Percentiles rank a stretch among this genome's conserved stretches.
Conservation (phyloP, 2,797 vertebrate species). For the Aplochiton taeniatus region DNA sequence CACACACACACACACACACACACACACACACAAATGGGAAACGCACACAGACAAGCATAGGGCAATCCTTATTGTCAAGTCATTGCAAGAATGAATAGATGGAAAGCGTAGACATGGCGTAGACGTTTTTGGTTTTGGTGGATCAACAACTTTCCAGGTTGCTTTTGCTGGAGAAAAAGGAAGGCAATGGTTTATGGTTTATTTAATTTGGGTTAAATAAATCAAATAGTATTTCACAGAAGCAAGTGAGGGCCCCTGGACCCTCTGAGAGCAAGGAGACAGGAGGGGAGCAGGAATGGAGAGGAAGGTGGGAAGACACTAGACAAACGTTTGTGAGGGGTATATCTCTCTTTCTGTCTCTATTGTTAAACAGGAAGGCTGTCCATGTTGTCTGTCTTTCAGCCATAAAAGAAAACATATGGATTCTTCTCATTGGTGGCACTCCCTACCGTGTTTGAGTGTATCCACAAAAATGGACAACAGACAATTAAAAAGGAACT, state of each 20-base stretch:
- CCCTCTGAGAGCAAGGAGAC: slow-evolving; percentile 2
- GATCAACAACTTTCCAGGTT: too few relatives aligned
- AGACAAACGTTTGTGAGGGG: neutral
- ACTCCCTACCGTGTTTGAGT: too few relatives aligned
- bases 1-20: slow-evolving; percentile 6
- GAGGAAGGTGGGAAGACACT: slow-evolving; percentile 38
- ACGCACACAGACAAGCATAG: neutral
- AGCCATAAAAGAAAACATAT: too few relatives aligned
- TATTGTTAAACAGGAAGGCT: slow-evolving; percentile 17
- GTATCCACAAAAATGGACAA: neutral
- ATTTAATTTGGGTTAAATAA: too few relatives aligned
- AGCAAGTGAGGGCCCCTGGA: slow-evolving; percentile 53
- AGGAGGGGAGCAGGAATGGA: slow-evolving; percentile 32
- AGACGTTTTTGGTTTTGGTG: too few relatives aligned
- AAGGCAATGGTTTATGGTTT: too few relatives aligned
- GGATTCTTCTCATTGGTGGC: too few relatives aligned
- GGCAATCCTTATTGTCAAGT: too few relatives aligned
- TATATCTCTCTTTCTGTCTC: neutral
- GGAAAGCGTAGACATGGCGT: too few relatives aligned
- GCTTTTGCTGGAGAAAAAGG: too few relatives aligned
- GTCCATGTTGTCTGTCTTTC: too few relatives aligned
- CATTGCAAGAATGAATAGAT: too few relatives aligned
- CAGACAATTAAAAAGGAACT: slow-evolving; percentile 10
- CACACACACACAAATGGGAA: neutral
- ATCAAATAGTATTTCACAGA: slow-evolving; percentile 14